A percentile compares a stretch with the other conserved stretches of the same genome.
Evolutionary conservation across 2,113 vertebrate species (phyloP).

Genomic region (Dryoscopus gambensis): DNA sequence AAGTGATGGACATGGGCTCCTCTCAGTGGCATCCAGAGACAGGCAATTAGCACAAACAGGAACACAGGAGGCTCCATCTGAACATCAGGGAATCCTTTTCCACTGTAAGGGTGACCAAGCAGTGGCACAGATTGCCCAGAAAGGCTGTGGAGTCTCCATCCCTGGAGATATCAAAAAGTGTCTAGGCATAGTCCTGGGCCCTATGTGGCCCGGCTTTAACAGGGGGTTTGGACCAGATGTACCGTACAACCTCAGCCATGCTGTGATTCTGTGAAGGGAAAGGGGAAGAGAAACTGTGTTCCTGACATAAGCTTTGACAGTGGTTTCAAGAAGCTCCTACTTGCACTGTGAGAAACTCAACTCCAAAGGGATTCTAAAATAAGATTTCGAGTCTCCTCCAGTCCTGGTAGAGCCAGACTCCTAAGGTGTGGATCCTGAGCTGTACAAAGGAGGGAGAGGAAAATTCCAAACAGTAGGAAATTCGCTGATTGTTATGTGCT

Average conservation of each 20-base stretch:
- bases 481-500: not conserved
- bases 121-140: not conserved
- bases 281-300: not conserved
- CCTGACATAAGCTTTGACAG: not conserved
- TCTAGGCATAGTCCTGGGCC: not conserved
- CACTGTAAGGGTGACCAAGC: not conserved
- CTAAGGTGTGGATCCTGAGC: not conserved
- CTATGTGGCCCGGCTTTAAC: not conserved
- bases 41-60: not conserved
- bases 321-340: not conserved
- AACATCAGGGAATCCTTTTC: not conserved
- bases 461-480: not conserved
- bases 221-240: not conserved
- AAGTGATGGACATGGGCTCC: not conserved
- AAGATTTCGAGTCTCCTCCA: not conserved
- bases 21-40: not conserved
- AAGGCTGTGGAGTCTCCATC: not conserved
- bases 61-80: not conserved
- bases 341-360: not conserved
- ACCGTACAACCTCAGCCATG: not conserved
- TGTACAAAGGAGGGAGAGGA: not conserved
- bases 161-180: not conserved
- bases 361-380: not conserved
- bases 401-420: not conserved
- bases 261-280: not conserved